Evolutionary conservation across 2,888 invertebrate species (phyloP), one percentile per base, ranked within the genome.

Genomic region (Oligia strigilis): DNA sequence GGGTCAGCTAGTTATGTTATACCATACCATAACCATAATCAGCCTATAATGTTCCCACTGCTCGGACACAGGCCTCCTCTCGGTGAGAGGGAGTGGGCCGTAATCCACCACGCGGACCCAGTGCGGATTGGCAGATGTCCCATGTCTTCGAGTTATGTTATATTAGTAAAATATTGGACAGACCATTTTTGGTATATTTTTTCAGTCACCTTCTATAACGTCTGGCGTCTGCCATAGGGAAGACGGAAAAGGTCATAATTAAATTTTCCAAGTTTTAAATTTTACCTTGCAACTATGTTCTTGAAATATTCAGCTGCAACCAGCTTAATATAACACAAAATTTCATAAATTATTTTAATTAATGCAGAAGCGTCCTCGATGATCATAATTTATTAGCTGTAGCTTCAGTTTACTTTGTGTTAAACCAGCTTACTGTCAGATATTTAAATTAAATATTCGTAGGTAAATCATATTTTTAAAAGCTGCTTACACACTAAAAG

Each of bases 351-450:
- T 60, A 69, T 69, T 74, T 83, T 80, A 83, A 83, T 80, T 67
- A 80, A 83, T 67, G 23, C 77, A 76, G 60, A 82, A 52, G 49
- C 72, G 75, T n/a, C 55, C 29, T 52, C 29, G 58, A 72, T 76
- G 29, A 82, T 69, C 74, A 40, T 82, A 86, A 82, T 77, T 86
- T 80, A 85, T 74, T 70, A 62, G 62, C 49, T 40, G 52, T 40
- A 19, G 64, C 58, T 49, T 75, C 60, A 65, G 64, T 85, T 82
- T 77, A 82, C 72, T 52, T 55, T 60, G 46, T 55, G 40, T 65
- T 72, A 72, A 81, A 84, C 82, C 65, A 64, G 67, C 77, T 84
- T 77, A 77, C 6, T 74, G 58, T 77, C 29, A 52, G 52, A 65
- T 58, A 81, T 72, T 81, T 43, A 58, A 69, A 64, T 72, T 49